These are phyloP conservation scores for Sphaerophoria rueppellii DNA, from an alignment of 2,888 invertebrate genomes.

Conservation along the genomic window DNA sequence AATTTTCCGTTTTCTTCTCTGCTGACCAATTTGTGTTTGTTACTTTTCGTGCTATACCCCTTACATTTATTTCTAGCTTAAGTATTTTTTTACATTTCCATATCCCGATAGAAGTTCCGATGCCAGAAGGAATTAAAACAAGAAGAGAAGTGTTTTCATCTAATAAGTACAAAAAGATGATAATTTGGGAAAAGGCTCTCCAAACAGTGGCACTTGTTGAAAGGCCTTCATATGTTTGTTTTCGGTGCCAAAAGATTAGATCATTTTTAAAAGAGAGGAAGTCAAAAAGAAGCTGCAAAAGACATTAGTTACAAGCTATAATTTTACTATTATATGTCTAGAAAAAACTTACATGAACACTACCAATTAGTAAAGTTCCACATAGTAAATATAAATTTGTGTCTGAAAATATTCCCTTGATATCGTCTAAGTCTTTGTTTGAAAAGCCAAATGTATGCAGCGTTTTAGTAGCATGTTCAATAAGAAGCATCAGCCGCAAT, in stretches of 20 bases:
- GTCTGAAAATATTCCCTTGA: conserved; percentile 97
- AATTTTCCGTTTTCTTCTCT: conserved; percentile 91
- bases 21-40: conserved; percentile 81
- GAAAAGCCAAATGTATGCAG: conserved; percentile 88
- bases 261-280: conserved; percentile 99
- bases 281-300: conserved; percentile 94
- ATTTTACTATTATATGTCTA: background rate
- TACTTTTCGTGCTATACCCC: conserved; percentile 73
- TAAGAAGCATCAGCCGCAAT: conserved; percentile 89
- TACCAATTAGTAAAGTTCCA: conserved; percentile 94
- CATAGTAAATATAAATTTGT: conserved; percentile 96
- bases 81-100: conserved; percentile 98
- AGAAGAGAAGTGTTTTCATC: conserved; percentile 96
- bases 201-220: conserved; percentile 95
- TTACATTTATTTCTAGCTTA: conserved; percentile 86
- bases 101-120: conserved; percentile 95
- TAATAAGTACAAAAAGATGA: conserved; percentile 95
- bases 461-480: conserved; percentile 88
- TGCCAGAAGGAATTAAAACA: conserved; percentile 92
- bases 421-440: conserved; percentile 97
- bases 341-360: conserved; percentile 91
- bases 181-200: conserved; percentile 95
- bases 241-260: conserved; percentile 95
- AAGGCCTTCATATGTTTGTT: conserved; percentile 93
- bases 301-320: background rate